These are phyloP conservation scores for Hemichromis elongatus DNA, from an alignment of 2,113 vertebrate species.

Conservation along the genomic window DNA sequence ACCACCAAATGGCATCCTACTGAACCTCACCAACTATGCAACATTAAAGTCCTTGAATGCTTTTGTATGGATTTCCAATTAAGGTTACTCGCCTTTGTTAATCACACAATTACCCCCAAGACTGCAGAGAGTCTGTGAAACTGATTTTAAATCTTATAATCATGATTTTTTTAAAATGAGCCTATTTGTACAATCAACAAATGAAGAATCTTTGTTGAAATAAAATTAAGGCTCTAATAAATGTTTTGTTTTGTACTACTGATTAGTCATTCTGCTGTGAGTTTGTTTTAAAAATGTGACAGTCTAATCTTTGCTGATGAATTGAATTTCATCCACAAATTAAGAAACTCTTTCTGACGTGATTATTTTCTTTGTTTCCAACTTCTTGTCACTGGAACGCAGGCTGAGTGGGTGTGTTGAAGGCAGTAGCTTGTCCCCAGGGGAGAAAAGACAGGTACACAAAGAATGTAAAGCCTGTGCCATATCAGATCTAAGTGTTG, in stretches of 20 bases:
- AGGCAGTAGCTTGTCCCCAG: neutral
- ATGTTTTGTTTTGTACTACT: neutral
- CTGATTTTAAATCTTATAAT: constrained; percentile 5
- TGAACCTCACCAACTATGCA: neutral
- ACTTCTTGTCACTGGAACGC: neutral
- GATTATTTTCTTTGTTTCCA: neutral
- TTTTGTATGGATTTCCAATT: constrained; percentile 40
- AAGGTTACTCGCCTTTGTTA: neutral
- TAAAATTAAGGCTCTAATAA: neutral
- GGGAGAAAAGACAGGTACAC: neutral
- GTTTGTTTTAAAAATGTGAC: neutral
- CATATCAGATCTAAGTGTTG: constrained; percentile 23
- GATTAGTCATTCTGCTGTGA: neutral
- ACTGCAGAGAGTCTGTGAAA: neutral
- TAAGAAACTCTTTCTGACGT: neutral
- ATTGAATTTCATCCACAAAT: neutral
- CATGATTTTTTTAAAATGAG: constrained; percentile 8
- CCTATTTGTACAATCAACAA: neutral
- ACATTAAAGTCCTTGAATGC: neutral
- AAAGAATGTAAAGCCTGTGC: constrained; percentile 52
- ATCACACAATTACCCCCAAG: constrained; percentile 3
- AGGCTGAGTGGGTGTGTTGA: constrained; percentile 1
- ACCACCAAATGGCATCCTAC: constrained; percentile 13
- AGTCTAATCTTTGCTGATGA: neutral
- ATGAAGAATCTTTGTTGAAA: constrained; percentile 4